Evolutionary conservation across 30 jellyfish, hydroid and myxozoan genomes (phyloP), one percentile per base, ranked within the genome.

Genomic region (Sanderia malayensis): DNA sequence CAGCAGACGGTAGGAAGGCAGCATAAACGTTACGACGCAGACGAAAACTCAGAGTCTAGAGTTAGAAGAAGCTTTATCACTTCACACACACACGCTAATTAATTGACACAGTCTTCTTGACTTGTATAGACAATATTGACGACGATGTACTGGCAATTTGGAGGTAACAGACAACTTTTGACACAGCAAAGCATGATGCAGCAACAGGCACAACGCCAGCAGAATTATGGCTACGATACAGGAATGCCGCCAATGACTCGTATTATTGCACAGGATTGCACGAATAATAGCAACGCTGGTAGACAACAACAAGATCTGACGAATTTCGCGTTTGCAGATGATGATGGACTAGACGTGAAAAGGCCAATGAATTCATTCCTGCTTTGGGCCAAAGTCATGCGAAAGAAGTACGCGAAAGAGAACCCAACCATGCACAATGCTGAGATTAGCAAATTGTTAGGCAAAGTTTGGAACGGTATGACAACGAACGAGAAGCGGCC

Each of bases 371-470:
- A 84, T 58, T 82, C 96, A 46, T 92, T 92, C 55, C 62, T 92
- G 46, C 76, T 92, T 45, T 92, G 99, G 99, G 96, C 99, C 33
- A 92, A 92, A 85, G 85, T 92, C 25, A 92, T 85, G 96, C 72
- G 99, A 45, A 92, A 83, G 77, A 84, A 80, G 62, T 92, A 73
- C 64, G 96, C 99, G 0, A 84, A 86, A 31, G 95, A 92, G 41
- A 82, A 92, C 78, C 99, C 99, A 63, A 72, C 84, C 78, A 66
- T 92, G 87, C 99, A 92, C 52, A 92, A 92, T 74, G 96, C 99
- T 3, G 96, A 92, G 71, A 79, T 92, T 31, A 92, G 99, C 46
- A 92, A 92, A 70, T 70, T 92, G 53, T 79, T 92, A 17, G 99
- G 99, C 0, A 84, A 92, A 53, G 94, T 78, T 0, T 92, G 99